Base-by-base conservation (phyloP, 2,797 vertebrate genomes). In the Molothrus ater region DNA sequence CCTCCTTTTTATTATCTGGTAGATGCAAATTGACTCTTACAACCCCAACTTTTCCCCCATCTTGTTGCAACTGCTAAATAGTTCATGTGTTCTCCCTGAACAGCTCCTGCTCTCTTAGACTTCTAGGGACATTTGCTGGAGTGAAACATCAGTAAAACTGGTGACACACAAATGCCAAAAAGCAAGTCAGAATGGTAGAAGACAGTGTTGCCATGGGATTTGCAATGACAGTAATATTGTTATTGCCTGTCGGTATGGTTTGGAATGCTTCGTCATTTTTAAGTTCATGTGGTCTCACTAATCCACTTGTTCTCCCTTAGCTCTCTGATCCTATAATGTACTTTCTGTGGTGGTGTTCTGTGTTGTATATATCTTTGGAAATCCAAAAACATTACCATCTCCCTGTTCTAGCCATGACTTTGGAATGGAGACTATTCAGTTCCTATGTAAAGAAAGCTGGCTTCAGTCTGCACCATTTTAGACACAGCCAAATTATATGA, bases 291-390 rank as follows among this genome's bases (percentile, higher is more conserved):
- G 80, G 32, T 88, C 45, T 86, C 2, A 0, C 59, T 90, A 82
- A 96, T 92, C 51, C 65, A 3, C 70, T 93, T 92, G 54, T 68
- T 91, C 66, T 86, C 32, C 92, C 57, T 56, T 76, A 61, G 50
- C 40, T 90, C 21, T 88, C 36, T 53, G 56, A 93, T 88, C 76
- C 76, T 79, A 5, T 81, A 70, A 91, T 65, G 32, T 84, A 26
- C 63, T 92, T 79, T 88, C 47, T 90, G 21, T 43, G 17, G 38
- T 45, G 31, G 9, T 73, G 36, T 51, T 95, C 54, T 59, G 47
- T 51, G 43, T n/a, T 63, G 28, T 34, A 1, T 45, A 7, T 82
- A 20, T 79, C 76, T 84, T 45, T 83, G 40, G 29, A 64, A 80
- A 73, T 47, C 2, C 7, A 40, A 40, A 54, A 57, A 11, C 65